Percentiles rank a stretch among this genome's conserved stretches.
These are phyloP conservation scores for Cataglyphis albicans DNA, from an alignment of 2,888 invertebrate species.

Conservation along the genomic window DNA sequence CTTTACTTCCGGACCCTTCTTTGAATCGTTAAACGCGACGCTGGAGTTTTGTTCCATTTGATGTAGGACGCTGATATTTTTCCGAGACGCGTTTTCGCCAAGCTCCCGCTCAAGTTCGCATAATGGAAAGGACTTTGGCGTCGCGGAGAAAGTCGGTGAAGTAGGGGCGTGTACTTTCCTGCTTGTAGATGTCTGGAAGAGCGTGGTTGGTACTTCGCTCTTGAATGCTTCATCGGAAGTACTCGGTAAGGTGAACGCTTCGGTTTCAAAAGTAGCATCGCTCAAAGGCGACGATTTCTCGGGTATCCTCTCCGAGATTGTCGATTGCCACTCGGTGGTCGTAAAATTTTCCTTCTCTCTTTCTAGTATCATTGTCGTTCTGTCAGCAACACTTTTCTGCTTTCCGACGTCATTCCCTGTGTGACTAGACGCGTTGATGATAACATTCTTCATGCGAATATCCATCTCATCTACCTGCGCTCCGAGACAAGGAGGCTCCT, in stretches of 20 bases:
- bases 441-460: constrained; percentile 60
- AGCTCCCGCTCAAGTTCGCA: constrained; percentile 16
- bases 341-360: constrained; percentile 25
- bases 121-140: constrained; percentile 39
- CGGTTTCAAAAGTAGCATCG: constrained; percentile 6
- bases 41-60: constrained; percentile 31
- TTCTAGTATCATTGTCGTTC: constrained; percentile 49
- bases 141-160: constrained; percentile 19
- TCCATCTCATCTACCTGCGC: constrained; percentile 28
- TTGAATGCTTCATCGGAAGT: constrained; percentile 22
- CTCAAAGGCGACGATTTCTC: constrained; percentile 19
- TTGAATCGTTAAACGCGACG: constrained; percentile 12
- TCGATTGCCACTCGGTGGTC: constrained; percentile 16
- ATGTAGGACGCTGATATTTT: not conserved
- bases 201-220: constrained; percentile 2
- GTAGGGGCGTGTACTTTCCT: constrained; percentile 9
- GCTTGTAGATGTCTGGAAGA: constrained; percentile 7
- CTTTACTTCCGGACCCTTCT: constrained; percentile 30
- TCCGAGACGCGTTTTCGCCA: constrained; percentile 7
- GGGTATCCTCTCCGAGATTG: constrained; percentile 6
- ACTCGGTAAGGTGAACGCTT: constrained; percentile 16
- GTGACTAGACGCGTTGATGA: constrained; percentile 50
- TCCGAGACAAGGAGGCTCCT: constrained; percentile 4
- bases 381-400: constrained; percentile 17
- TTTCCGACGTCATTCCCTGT: constrained; percentile 25